Evolutionary conservation across 2,113 vertebrate species (phyloP).

Genomic region (Crotalus helleri): DNA sequence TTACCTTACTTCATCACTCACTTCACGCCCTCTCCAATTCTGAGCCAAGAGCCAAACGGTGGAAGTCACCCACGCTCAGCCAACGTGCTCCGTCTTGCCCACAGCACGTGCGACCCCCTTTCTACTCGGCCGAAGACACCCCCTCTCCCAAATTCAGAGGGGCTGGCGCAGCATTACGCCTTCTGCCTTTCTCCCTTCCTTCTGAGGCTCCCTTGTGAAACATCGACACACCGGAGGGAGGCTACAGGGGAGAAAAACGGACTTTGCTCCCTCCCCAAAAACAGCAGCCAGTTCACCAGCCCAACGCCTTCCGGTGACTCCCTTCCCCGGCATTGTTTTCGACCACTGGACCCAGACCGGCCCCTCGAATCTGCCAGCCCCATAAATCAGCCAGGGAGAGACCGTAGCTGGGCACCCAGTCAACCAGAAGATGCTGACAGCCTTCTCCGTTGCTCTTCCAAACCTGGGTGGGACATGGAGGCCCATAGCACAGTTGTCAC

Average conservation of each 20-base stretch:
- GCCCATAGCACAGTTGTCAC: not conserved
- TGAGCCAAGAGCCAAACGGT: not conserved
- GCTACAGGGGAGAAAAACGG: no score
- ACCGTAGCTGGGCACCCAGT: not conserved
- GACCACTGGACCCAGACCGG: constrained; percentile 28
- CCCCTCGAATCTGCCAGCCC: constrained; percentile 22
- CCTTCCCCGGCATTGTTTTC: constrained; percentile 1
- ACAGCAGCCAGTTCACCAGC: not conserved
- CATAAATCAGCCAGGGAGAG: not conserved
- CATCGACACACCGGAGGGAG: not conserved
- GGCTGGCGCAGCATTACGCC: not conserved
- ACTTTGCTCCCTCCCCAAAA: not conserved
- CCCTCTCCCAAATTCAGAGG: not conserved
- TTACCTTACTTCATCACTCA: not conserved
- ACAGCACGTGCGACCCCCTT: not conserved
- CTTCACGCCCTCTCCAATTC: not conserved
- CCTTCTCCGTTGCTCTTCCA: not conserved
- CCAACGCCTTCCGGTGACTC: not conserved
- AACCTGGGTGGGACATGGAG: fast-evolving
- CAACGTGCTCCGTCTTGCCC: not conserved
- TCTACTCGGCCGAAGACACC: not conserved
- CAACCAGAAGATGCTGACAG: not conserved
- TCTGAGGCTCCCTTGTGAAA: not conserved
- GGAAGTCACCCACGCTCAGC: not conserved
- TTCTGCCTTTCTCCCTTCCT: not conserved